Conservation (phyloP, 2,797 vertebrate genomes). For the Varecia variegata region DNA sequence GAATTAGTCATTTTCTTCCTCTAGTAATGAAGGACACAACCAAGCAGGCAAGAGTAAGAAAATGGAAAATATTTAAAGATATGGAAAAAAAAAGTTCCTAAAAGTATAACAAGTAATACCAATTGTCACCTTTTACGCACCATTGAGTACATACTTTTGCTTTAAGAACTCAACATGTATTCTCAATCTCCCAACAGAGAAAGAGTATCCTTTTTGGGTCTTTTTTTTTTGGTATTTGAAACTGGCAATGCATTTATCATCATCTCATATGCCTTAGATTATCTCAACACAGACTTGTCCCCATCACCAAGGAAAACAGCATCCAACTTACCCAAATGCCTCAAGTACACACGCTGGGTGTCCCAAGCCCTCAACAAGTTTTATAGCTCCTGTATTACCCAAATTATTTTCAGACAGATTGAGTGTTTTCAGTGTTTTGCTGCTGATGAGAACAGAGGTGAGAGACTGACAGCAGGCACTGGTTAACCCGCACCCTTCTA, state of each 20-base stretch:
- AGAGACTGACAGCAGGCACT: background rate
- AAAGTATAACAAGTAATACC: too few relatives aligned
- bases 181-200: background rate
- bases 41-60: background rate
- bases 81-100: too few relatives aligned
- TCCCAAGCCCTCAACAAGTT: background rate
- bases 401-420: background rate
- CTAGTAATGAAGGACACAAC: background rate
- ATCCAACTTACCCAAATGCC: background rate
- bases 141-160: background rate
- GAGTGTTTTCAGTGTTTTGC: background rate
- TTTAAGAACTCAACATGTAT: background rate
- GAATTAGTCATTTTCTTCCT: background rate
- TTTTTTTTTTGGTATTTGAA: too few relatives aligned
- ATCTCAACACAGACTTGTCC: background rate
- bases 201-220: background rate
- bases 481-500: background rate
- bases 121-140: background rate
- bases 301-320: background rate
- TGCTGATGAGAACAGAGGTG: background rate
- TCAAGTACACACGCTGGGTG: background rate
- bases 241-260: too few relatives aligned
- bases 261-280: background rate
- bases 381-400: background rate
- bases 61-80: background rate